These are phyloP conservation scores for Monochamus alternatus DNA, from an alignment of 2,888 invertebrate species.

Conservation along the genomic window DNA sequence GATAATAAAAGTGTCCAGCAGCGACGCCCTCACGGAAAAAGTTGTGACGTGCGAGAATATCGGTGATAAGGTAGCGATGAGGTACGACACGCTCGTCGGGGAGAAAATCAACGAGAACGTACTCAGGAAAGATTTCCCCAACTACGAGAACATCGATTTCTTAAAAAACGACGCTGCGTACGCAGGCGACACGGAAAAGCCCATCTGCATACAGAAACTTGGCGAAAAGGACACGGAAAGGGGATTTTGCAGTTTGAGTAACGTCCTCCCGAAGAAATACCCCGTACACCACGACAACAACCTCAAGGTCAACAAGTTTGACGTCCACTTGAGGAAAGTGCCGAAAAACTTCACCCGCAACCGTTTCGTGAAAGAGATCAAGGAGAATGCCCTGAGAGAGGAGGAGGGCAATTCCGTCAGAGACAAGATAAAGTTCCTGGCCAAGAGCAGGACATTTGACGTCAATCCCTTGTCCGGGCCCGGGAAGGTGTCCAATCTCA, in stretches of 20 bases:
- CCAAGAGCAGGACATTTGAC: constrained; percentile 57
- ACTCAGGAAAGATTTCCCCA: constrained; percentile 54
- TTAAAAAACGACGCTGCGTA: constrained; percentile 65
- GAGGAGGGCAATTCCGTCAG: constrained; percentile 38
- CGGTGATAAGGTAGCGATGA: background rate
- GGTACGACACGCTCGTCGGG: background rate
- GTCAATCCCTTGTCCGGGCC: constrained; percentile 38
- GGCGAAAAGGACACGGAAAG: constrained; percentile 36
- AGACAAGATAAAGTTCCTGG: constrained; percentile 49
- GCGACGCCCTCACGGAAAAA: constrained; percentile 47
- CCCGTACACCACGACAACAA: constrained; percentile 53
- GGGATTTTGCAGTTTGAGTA: constrained; percentile 9
- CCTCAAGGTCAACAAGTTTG: constrained; percentile 57
- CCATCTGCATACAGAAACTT: constrained; percentile 56
- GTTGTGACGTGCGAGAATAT: constrained; percentile 57
- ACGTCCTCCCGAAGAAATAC: constrained; percentile 7
- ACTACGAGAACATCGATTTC: constrained; percentile 67
- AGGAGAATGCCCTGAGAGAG: constrained; percentile 46
- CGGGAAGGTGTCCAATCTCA: constrained; percentile 59
- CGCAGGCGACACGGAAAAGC: constrained; percentile 54
- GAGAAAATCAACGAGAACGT: constrained; percentile 1
- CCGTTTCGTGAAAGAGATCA: constrained; percentile 61
- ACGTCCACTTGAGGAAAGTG: constrained; percentile 63
- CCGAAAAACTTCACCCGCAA: constrained; percentile 69
- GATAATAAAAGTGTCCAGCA: constrained; percentile 59